These are phyloP conservation scores for Zapornia atra DNA, from an alignment of 2,113 vertebrate species.

Conservation along the genomic window DNA sequence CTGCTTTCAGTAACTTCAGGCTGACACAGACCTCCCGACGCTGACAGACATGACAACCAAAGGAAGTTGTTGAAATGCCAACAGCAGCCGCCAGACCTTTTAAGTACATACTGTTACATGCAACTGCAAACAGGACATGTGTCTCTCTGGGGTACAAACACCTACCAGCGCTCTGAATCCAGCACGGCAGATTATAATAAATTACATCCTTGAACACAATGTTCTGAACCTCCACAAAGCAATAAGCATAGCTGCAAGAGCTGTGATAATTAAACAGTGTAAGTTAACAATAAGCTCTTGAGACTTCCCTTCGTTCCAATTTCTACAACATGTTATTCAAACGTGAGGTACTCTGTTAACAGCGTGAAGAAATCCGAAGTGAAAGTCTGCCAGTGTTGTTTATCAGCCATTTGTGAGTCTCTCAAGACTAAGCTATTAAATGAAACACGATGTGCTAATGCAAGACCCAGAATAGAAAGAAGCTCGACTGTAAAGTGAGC, in stretches of 20 bases:
- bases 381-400: conserved; percentile 14
- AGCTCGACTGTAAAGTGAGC: conserved; percentile 38
- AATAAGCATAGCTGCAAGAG: conserved; percentile 24
- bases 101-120: conserved; percentile 14
- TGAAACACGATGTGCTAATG: conserved; percentile 23
- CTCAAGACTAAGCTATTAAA: conserved; percentile 16
- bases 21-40: not conserved
- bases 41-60: not conserved
- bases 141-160: conserved; percentile 25
- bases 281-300: conserved; percentile 9
- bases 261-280: conserved; percentile 43
- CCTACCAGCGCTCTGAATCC: not conserved
- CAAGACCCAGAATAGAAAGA: not conserved
- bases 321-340: conserved; percentile 20
- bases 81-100: not conserved
- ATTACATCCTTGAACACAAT: conserved; percentile 43
- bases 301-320: not conserved
- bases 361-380: not conserved
- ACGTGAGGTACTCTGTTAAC: not conserved
- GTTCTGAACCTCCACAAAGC: conserved; percentile 54
- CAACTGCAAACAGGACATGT: conserved; percentile 18
- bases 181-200: conserved; percentile 23
- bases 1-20: not conserved
- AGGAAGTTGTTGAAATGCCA: not conserved
- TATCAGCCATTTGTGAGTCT: not conserved